Base-by-base conservation (phyloP, 2,113 vertebrate genomes). In the Petrocephalus zakoni region DNA sequence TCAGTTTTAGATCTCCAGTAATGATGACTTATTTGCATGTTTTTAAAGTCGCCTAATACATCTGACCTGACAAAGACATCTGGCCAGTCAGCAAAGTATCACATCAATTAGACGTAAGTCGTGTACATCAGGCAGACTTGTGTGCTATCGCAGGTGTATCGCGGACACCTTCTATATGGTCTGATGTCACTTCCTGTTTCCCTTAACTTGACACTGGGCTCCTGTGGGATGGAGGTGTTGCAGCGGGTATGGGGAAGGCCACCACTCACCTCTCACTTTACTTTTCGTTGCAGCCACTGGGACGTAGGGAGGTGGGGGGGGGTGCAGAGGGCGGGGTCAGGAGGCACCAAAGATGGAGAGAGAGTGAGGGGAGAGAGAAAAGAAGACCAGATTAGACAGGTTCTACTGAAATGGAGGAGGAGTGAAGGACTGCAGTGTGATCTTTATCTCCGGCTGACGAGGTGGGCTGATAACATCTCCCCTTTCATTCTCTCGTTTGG, bases 201-300 rank as follows among this genome's bases (percentile, higher is more conserved):
- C 29, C 29, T 37, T 17, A 37, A 5, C 81, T 10, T 21, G 7
- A 83, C 37, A n/a, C 9, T 9, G 42, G 81, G n/a, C 46, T 85
- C 83, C 83, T 85, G n/a, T 29, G 15, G 53, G 9, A 55, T 10
- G 17, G 34, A 19, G 11, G 55, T 37, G 13, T 21, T 55, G 88
- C 61, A 88, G 89, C 87, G 51, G 81, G 61, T 87, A 88, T 88
- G 87, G 87, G 87, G 90, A 90, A 90, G 89, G 89, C 7, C 78
- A 86, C 85, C 49, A 95, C 95, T 96, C 95, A 96, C 95, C 95
- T 96, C 94, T 93, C 86, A 91, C 93, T 95, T 95, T 96, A 93
- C 93, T 95, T 94, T 96, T 96, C 91, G 94, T 94, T 92, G 95
- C 95, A 93, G 95, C 94, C 94, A 92, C 95, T 96, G 94, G 90